These are phyloP conservation scores for Aphidius colemani DNA, from an alignment of 2,888 invertebrate genomes.

Conservation along the genomic window DNA sequence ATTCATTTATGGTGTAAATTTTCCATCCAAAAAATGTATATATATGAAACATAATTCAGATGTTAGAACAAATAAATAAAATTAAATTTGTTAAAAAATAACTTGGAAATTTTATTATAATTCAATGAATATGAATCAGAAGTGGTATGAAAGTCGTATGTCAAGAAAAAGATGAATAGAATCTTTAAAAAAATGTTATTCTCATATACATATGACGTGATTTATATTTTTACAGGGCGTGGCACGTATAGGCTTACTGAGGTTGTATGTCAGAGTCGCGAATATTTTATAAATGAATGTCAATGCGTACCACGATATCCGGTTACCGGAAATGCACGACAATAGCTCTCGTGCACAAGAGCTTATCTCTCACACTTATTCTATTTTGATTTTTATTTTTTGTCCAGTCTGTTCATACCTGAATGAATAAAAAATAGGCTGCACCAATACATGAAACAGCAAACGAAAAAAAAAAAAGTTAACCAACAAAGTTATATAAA, in stretches of 20 bases:
- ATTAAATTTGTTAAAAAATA: no score
- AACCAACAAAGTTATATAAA: no score
- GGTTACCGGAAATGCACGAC: conserved; percentile 58
- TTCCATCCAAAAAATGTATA: no score
- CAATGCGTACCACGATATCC: conserved; percentile 57
- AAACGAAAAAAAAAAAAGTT: no score
- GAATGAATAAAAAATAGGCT: no score
- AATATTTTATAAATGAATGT: conserved; percentile 60
- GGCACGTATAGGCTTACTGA: conserved; percentile 19
- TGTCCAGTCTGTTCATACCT: no score
- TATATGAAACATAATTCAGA: background rate
- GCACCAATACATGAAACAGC: no score
- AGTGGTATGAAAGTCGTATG: conserved; percentile 12
- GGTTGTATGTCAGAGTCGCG: conserved; percentile 45
- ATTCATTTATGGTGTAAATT: background rate
- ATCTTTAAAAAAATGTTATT: background rate
- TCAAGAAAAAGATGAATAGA: no score
- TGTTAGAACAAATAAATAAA: conserved; percentile 4
- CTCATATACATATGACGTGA: background rate
- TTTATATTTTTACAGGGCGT: no score
- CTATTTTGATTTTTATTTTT: no score
- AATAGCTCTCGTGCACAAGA: conserved; percentile 44
- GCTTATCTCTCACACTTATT: conserved; percentile 10
- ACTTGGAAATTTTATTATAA: no score
- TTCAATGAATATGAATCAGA: conserved; percentile 12